Evolutionary conservation across 2,797 vertebrate genomes (phyloP), one percentile per base, ranked within the genome.

Genomic region (Labeo calbasu): DNA sequence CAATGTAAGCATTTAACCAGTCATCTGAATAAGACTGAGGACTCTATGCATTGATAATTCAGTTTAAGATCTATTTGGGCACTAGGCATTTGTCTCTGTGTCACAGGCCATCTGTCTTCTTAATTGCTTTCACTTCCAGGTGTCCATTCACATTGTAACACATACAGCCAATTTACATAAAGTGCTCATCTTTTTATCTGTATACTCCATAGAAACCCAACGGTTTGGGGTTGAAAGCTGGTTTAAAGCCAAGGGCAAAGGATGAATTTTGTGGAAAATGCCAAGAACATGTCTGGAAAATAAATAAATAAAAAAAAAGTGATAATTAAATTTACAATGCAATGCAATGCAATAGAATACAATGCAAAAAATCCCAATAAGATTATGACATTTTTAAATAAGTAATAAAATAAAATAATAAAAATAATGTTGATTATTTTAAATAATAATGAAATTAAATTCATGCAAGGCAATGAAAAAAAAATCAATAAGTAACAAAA

Each of bases 111-210:
- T 95, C 92, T 91, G 92, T 95, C 94, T 95, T 92, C 90, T 91
- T 95, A 95, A 96, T 95, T 93, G 92, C 92, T 92, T 92, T 88
- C 90, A 92, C 91, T 93, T 94, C 90, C 91, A 92, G 90, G 92
- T 88, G 87, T 82, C 88, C 87, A 86, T 94, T 88, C 89, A 84
- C 89, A 92, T 90, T 88, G 90, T 88, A 90, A 93, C 90, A 89
- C 86, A 85, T 89, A 90, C 93, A 93, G 94, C 94, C 91, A 91
- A 94, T 94, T 94, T 83, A 92, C 88, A 92, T 89, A 91, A 93
- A 93, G 92, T 91, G 87, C 88, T 88, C 89, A 92, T 92, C 92
- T 92, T 93, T 92, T 91, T 90, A 90, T 92, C 88, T 79, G 84
- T 87, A 14, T 32, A 28, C 65, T 43, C 48, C 32, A 61, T 68